Percentiles rank a stretch among this genome's conserved stretches.
Conservation (phyloP, 2,888 invertebrate genomes). For the Plagodis dolabraria region DNA sequence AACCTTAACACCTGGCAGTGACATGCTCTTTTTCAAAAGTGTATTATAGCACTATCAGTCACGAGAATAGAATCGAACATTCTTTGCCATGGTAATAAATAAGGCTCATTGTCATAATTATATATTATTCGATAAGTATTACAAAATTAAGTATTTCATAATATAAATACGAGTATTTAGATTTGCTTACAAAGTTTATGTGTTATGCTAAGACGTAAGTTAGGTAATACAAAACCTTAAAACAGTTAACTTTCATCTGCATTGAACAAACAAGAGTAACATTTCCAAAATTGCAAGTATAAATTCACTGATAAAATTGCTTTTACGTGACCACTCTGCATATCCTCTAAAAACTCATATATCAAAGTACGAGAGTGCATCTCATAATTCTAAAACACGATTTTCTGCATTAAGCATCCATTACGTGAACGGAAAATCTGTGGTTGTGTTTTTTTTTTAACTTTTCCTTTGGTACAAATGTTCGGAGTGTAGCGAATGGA, state of each 20-base stretch:
- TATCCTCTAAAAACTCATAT: conserved; percentile 23
- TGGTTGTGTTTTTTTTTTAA: conserved; percentile 34
- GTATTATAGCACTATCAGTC: too few relatives aligned
- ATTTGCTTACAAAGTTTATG: background rate
- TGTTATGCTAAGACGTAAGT: background rate
- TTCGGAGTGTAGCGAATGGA: conserved; percentile 23
- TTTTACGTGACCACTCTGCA: conserved; percentile 17
- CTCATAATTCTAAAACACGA: conserved; percentile 29
- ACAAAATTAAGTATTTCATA: too few relatives aligned
- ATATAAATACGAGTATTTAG: too few relatives aligned
- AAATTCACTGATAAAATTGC: conserved; percentile 12
- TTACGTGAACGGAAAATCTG: conserved; percentile 39
- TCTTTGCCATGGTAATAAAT: too few relatives aligned
- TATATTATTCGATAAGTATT: too few relatives aligned
- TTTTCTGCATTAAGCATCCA: conserved; percentile 46
- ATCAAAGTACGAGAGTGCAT: conserved; percentile 22
- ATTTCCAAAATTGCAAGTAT: conserved; percentile 10
- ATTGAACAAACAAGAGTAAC: background rate
- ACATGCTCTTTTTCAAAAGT: too few relatives aligned
- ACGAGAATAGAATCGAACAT: too few relatives aligned
- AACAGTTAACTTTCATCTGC: background rate
- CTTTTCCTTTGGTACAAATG: conserved; percentile 42
- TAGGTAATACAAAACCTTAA: background rate
- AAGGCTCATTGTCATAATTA: too few relatives aligned
- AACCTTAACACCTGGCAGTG: too few relatives aligned